A percentile compares a stretch with the other conserved stretches of the same genome.
Evolutionary conservation across 2,888 invertebrate genomes (phyloP).

Genomic region (Cordilura impudica): DNA sequence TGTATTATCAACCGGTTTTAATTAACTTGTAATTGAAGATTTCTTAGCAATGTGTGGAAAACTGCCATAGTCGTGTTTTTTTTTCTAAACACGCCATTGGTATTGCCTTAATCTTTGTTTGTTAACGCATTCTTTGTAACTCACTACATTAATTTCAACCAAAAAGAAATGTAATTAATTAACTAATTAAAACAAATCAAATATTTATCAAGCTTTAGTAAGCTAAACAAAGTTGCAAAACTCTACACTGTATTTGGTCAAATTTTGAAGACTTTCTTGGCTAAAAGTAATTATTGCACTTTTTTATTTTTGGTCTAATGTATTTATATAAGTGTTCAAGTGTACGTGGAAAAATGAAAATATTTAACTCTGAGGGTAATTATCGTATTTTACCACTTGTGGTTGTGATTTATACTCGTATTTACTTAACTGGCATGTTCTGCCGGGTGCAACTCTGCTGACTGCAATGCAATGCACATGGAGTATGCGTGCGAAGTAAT

Average conservation of each 20-base stretch:
- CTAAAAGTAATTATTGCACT: constrained; percentile 18
- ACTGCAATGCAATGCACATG: constrained; percentile 14
- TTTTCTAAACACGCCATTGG: constrained; percentile 45
- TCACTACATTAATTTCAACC: not conserved
- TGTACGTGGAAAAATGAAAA: not conserved
- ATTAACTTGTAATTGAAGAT: constrained; percentile 62
- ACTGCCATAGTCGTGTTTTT: constrained; percentile 54
- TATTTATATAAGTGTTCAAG: not conserved
- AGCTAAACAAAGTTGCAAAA: constrained; percentile 1
- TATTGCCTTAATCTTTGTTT: constrained; percentile 12
- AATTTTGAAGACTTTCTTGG: constrained; percentile 25
- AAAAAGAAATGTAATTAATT: constrained; percentile 57
- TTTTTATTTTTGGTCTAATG: not conserved
- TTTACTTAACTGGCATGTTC: constrained; percentile 37
- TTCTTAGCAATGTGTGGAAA: constrained; percentile 51
- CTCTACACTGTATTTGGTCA: not conserved
- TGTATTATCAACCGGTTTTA: constrained; percentile 31
- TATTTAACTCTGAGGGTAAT: constrained; percentile 48
- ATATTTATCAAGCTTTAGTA: constrained; percentile 44
- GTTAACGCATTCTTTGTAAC: not conserved
- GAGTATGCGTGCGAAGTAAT: constrained; percentile 58
- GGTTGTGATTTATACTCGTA: constrained; percentile 56
- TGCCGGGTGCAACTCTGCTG: constrained; percentile 13
- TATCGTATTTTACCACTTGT: constrained; percentile 62
- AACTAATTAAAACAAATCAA: constrained; percentile 53